Evolutionary conservation across 2,797 vertebrate species (phyloP).

Genomic region (Lagocephalus sceleratus): DNA sequence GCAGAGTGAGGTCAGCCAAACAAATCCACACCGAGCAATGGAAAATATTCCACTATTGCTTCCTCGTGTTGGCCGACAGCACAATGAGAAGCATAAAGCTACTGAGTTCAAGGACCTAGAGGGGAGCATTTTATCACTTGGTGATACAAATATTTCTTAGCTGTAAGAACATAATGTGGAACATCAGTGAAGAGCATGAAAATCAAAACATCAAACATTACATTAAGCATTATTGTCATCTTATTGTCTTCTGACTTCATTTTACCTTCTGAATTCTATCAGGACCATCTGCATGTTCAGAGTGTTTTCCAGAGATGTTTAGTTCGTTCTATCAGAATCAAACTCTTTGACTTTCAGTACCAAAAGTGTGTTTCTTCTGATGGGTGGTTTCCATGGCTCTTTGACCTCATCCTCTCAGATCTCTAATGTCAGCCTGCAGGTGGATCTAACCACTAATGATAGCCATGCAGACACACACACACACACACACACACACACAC

Average conservation of each 20-base stretch:
- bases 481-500: too few relatives aligned
- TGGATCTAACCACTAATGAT: too few relatives aligned
- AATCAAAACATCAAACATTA: constrained; percentile 5
- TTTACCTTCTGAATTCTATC: not conserved
- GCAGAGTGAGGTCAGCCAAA: constrained; percentile 38
- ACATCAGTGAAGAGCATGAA: not conserved
- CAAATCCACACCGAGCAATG: constrained; percentile 32
- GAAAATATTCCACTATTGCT: constrained; percentile 40
- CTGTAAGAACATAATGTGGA: not conserved
- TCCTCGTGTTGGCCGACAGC: constrained; percentile 23
- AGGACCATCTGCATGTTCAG: constrained; percentile 2
- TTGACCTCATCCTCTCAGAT: too few relatives aligned
- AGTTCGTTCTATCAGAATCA: too few relatives aligned
- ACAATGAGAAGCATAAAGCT: not conserved
- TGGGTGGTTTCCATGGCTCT: too few relatives aligned
- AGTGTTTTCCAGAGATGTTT: not conserved
- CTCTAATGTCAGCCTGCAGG: too few relatives aligned
- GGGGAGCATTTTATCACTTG: constrained; percentile 14
- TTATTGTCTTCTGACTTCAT: not conserved
- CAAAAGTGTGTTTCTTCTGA: too few relatives aligned
- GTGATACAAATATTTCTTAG: not conserved
- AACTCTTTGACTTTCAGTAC: too few relatives aligned
- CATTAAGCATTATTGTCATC: not conserved
- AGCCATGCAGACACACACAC: too few relatives aligned
- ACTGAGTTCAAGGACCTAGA: not conserved